phyloP scores from a whole-genome alignment of 2,797 vertebrate genomes.

The Rhabdomys pumilio region DNA sequence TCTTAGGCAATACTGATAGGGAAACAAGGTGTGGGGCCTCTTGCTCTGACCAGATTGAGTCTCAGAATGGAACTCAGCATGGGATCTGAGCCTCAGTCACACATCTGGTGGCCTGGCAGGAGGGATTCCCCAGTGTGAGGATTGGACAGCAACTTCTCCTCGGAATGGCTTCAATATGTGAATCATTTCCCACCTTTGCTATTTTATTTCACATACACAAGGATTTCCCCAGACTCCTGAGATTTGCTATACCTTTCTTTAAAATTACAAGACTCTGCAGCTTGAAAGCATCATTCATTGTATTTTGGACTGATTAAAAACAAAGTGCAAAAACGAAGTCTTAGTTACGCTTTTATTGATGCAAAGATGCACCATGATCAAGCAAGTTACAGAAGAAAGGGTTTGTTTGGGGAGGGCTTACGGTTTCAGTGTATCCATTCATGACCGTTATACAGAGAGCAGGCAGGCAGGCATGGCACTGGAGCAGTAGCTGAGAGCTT shows the following conservation, averaged over 20 bases:
- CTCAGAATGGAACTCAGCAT: background rate
- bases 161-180: background rate
- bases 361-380: background rate
- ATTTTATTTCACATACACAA: background rate
- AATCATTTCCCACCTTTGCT: background rate
- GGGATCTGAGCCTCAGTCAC: background rate
- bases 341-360: background rate
- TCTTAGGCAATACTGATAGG: background rate
- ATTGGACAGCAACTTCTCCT: background rate
- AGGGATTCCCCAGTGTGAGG: background rate
- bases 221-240: slow-evolving; percentile 1
- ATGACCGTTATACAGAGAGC: background rate
- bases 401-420: background rate
- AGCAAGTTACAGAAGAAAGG: background rate
- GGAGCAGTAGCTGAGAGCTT: too few species aligned
- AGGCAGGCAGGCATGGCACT: background rate
- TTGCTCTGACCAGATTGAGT: background rate
- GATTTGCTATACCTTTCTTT: background rate
- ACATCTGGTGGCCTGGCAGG: background rate
- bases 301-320: background rate
- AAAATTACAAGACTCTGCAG: background rate
- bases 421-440: background rate
- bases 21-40: background rate
- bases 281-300: background rate
- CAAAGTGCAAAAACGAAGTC: background rate